phyloP scores from a whole-genome alignment of 1,140 invertebrate species.

The Hyles euphorbiae region DNA sequence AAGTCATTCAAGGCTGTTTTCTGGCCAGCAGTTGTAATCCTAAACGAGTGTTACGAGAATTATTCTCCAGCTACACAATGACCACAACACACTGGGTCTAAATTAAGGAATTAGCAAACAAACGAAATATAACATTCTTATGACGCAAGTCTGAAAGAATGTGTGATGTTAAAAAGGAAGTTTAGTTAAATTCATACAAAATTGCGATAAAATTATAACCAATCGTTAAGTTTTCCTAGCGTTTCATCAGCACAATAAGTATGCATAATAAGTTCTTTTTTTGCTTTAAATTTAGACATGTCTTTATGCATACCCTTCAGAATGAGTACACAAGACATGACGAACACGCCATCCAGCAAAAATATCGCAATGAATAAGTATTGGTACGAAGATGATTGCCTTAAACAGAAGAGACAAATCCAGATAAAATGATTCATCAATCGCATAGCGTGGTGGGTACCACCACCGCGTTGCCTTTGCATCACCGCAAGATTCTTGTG shows the following conservation, averaged over 20 bases:
- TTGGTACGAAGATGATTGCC: slow-evolving; percentile 37
- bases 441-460: slow-evolving; percentile 46
- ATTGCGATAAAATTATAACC: neutral
- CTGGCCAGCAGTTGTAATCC: slow-evolving; percentile 11
- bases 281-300: neutral
- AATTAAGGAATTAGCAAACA: too few species aligned
- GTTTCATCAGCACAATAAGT: neutral
- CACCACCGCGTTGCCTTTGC: slow-evolving; percentile 36
- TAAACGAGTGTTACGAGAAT: slow-evolving; percentile 4
- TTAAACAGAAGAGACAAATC: slow-evolving; percentile 56
- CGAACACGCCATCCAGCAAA: slow-evolving; percentile 17
- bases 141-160: too few species aligned
- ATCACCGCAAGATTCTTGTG: slow-evolving; percentile 22
- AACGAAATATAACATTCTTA: too few species aligned
- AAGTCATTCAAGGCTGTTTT: slow-evolving; percentile 21
- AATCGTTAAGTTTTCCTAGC: neutral
- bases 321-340: neutral
- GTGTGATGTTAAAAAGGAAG: too few species aligned
- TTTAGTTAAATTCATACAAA: too few species aligned
- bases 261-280: too few species aligned
- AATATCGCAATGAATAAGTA: slow-evolving; percentile 55
- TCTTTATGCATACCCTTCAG: neutral
- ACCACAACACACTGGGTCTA: too few species aligned
- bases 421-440: slow-evolving; percentile 65
- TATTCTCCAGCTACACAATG: too few species aligned